phyloP scores from a whole-genome alignment of 2,797 vertebrate genomes.

The Lutjanus argentimaculatus region DNA sequence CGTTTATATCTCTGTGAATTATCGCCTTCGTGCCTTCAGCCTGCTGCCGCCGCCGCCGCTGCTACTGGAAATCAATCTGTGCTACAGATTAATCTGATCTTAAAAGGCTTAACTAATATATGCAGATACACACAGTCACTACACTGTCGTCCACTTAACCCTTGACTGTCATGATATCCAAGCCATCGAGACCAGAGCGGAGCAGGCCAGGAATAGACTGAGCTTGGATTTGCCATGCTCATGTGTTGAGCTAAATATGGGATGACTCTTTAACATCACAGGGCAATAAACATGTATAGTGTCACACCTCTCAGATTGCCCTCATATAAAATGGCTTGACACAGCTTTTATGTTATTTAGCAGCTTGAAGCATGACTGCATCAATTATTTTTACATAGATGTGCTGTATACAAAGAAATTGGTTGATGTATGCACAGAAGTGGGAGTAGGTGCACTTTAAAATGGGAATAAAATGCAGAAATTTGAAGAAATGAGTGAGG shows the following conservation, averaged over 20 bases:
- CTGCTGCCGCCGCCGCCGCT: constrained; percentile 1
- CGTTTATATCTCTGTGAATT: constrained; percentile 67
- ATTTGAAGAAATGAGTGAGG: background rate
- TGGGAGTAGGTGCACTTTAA: background rate
- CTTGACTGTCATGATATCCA: constrained; percentile 42
- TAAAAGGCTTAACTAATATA: constrained; percentile 56
- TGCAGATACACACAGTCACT: constrained; percentile 9
- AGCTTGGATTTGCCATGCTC: constrained; percentile 58
- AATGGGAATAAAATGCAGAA: background rate
- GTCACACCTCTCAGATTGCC: constrained; percentile 67
- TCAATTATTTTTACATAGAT: constrained; percentile 8
- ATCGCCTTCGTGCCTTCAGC: constrained; percentile 54
- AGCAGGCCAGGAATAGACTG: constrained; percentile 70
- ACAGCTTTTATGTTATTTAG: constrained; percentile 35
- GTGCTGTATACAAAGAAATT: background rate
- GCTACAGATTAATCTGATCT: constrained; percentile 58
- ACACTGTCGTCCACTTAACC: constrained; percentile 59
- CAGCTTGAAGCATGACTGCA: constrained; percentile 28
- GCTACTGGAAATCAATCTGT: constrained; percentile 52
- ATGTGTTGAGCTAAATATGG: constrained; percentile 79
- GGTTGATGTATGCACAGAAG: background rate
- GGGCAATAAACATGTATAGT: constrained; percentile 41
- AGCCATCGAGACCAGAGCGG: constrained; percentile 57
- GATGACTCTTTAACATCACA: constrained; percentile 54
- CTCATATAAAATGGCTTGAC: constrained; percentile 42